Evolutionary conservation across 1,140 invertebrate genomes (phyloP).

Genomic region (Glossosoma conforme): DNA sequence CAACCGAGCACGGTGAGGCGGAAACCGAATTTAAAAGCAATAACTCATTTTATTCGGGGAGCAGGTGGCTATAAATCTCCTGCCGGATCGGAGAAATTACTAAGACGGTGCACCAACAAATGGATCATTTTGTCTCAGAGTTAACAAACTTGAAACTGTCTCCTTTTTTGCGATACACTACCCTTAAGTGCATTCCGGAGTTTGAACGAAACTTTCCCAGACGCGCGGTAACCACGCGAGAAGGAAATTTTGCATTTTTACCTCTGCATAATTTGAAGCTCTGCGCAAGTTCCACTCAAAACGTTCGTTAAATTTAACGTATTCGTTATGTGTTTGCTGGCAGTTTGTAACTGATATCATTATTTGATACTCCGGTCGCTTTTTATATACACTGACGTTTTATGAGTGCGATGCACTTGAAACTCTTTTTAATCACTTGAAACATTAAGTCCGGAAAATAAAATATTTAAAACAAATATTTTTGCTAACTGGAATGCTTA

Average conservation of each 20-base stretch:
- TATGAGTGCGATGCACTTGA: too few species aligned
- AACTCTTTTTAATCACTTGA: too few species aligned
- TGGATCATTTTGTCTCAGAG: slow-evolving; percentile 32
- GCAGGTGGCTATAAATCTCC: slow-evolving; percentile 29
- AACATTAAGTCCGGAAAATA: too few species aligned
- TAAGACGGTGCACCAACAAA: slow-evolving; percentile 26
- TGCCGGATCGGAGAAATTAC: slow-evolving; percentile 23
- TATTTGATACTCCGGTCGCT: too few species aligned
- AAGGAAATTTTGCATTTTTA: slow-evolving; percentile 17
- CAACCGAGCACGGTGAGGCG: not conserved
- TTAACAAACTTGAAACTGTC: slow-evolving; percentile 26
- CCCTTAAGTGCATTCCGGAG: slow-evolving; percentile 29
- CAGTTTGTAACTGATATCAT: too few species aligned
- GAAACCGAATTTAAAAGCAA: not conserved
- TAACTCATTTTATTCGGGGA: slow-evolving; percentile 21
- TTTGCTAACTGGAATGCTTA: too few species aligned
- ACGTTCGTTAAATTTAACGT: too few species aligned
- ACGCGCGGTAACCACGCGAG: slow-evolving; percentile 15
- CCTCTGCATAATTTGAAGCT: slow-evolving; percentile 18
- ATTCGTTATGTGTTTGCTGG: too few species aligned
- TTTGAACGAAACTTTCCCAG: slow-evolving; percentile 19
- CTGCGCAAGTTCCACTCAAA: too few species aligned
- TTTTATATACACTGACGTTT: too few species aligned
- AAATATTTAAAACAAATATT: too few species aligned
- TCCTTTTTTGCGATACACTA: slow-evolving; percentile 24